Evolutionary conservation across 1,140 invertebrate genomes (phyloP), one percentile per base, ranked within the genome.

Genomic region (Arctopsyche grandis): DNA sequence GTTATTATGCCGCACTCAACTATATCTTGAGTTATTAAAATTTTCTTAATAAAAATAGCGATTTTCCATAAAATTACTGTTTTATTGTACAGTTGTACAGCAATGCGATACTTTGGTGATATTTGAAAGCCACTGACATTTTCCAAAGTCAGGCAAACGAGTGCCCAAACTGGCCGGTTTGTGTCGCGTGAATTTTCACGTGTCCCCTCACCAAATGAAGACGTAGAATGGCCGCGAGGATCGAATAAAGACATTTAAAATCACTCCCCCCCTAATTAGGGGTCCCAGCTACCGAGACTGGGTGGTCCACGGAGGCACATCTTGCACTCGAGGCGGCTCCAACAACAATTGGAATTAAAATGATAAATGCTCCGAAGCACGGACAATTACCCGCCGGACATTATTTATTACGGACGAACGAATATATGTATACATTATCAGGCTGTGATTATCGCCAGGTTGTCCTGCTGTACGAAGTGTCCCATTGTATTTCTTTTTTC

Each of bases 271-370:
- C 9, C 24, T 22, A 66, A 66, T 66, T 66, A 21, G 9, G 21
- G 38, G 12, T 26, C 63, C 63, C 5, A n/a, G 29, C 38, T 5
- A 73, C 69, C 5, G 12, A 22, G 46, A 5, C 16, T 66, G 63
- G 63, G 63, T 66, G 63, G 63, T 66, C 63, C 21, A 19, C 21
- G 4, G 9, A 9, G 22, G 19, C 63, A 66, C 24, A 12, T 22
- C 63, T 26, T 22, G 24, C 63, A 21, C 10, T 66, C 24, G 10
- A 14, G 12, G 22, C 63, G 24, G 24, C 29, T 66, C 21, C 69
- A 56, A 24, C 19, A 43, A 74, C 69, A 69, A 79, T 58, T 43
- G 52, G 44, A 79, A 79, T 79, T 60, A 73, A 74, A 69, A 79
- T 75, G 26, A 74, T 75, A 43, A 79, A 79, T 79, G 46, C n/a